Base-by-base conservation (phyloP, 2,113 vertebrate genomes). In the Anarhynchus alexandrinus region DNA sequence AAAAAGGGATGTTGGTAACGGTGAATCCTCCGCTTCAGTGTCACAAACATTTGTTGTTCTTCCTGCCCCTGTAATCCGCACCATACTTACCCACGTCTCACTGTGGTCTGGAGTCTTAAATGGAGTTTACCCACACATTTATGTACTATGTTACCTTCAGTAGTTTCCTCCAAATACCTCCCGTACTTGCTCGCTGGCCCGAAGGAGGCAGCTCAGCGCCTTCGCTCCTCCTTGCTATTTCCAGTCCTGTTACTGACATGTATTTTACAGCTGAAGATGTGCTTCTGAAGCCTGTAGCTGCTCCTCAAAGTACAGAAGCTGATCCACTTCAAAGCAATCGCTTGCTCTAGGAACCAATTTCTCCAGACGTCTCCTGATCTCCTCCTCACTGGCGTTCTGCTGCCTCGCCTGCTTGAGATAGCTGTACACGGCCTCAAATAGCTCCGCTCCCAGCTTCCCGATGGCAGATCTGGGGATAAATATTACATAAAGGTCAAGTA, bases 281-380 rank as follows among this genome's bases (percentile, higher is more conserved):
- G 82, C n/a, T 43, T 32, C 40, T 22, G 94, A 58, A 59, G 71
- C 85, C 82, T 85, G 92, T 12, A 99, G 95, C 80, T 98, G 98
- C 5, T 99, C 98, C 87, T 99, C 98, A 2, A 98, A 98, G 91
- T 98, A 99, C 40, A 99, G 97, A 64, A 99, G 98, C 87, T 99
- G 98, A 92, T 99, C 99, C 47, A 99, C 98, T 90, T 99, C 98
- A 54, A 99, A 98, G 80, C 98, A 96, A 38, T 98, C 98, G 0
- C 97, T 97, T 64, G 97, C 97, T 69, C 40, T 94, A 29, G 98
- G 93, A 40, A 98, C 98, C 86, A 98, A 47, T 29, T 88, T 97
- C 79, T 97, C 96, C 42, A 98, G 95, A 54, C 40, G 11, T 7
- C 90, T 84, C 64, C 58, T 95, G 89, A 98, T 92, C 91, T 98